Percentiles rank a stretch among this genome's conserved stretches.
These are phyloP conservation scores for Villa cingulata DNA, from an alignment of 2,888 invertebrate genomes.

Conservation along the genomic window DNA sequence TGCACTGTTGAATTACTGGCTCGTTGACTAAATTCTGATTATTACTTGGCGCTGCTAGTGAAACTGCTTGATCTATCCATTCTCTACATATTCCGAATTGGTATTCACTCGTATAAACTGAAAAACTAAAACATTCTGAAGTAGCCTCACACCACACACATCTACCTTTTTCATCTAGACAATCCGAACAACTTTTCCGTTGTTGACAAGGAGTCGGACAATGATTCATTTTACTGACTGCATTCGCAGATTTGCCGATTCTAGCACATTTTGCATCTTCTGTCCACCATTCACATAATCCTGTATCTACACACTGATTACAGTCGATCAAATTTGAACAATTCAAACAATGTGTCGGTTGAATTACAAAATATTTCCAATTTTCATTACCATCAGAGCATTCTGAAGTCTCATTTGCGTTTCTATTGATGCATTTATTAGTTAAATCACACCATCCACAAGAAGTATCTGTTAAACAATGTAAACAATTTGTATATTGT, in stretches of 20 bases:
- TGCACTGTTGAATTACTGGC: constrained; percentile 54
- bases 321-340: constrained; percentile 86
- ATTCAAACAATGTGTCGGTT: constrained; percentile 70
- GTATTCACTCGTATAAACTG: constrained; percentile 89
- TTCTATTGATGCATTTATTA: constrained; percentile 53
- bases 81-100: constrained; percentile 86
- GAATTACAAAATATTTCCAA: constrained; percentile 70
- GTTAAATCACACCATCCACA: constrained; percentile 87
- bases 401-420: constrained; percentile 49
- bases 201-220: constrained; percentile 75
- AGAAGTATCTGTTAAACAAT: constrained; percentile 73
- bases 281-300: constrained; percentile 84
- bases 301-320: constrained; percentile 62
- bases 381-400: constrained; percentile 44
- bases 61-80: constrained; percentile 74
- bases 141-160: constrained; percentile 95
- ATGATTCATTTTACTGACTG: constrained; percentile 44
- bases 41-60: constrained; percentile 18
- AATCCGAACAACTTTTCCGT: constrained; percentile 63
- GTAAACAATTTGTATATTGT: constrained; percentile 67
- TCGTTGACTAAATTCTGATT: no score
- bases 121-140: constrained; percentile 83
- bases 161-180: constrained; percentile 70
- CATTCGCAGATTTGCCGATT: constrained; percentile 57
- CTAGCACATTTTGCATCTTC: constrained; percentile 77